Conservation (phyloP, 2,888 invertebrate species). For the Cephus rjabovi region DNA sequence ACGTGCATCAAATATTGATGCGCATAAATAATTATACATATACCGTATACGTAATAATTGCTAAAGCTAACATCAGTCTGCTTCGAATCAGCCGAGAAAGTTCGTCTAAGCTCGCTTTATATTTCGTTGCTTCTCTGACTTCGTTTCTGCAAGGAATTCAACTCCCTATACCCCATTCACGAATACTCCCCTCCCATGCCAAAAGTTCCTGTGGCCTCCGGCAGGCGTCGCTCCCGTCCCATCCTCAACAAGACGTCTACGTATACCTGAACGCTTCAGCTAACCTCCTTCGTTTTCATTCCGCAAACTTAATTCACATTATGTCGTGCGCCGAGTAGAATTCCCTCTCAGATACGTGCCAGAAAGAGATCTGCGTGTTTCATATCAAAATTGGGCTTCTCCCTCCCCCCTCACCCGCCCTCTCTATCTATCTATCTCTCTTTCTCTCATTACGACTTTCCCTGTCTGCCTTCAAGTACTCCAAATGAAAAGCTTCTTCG, state of each 20-base stretch:
- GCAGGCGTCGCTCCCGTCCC: neutral
- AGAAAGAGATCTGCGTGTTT: neutral
- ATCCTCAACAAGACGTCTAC: neutral
- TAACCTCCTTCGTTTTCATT: neutral
- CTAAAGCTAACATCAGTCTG: neutral
- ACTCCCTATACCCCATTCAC: neutral
- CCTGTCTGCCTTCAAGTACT: neutral
- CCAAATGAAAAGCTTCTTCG: neutral
- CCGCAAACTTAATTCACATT: conserved; percentile 33
- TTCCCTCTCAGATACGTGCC: neutral
- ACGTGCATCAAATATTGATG: too few species aligned
- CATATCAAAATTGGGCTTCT: neutral
- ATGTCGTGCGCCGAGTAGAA: conserved; percentile 13
- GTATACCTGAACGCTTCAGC: neutral
- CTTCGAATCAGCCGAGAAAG: neutral
- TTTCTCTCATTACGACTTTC: neutral
- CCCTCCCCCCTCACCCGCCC: rapidly evolving
- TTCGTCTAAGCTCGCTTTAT: neutral
- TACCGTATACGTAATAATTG: neutral
- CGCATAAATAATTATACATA: too few species aligned
- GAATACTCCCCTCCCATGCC: neutral
- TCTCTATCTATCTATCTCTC: neutral
- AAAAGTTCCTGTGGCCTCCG: neutral
- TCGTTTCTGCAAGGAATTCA: neutral
- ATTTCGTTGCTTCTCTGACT: neutral